Evolutionary conservation across 2,888 invertebrate genomes (phyloP).

Genomic region (Drosophila antonietae): DNA sequence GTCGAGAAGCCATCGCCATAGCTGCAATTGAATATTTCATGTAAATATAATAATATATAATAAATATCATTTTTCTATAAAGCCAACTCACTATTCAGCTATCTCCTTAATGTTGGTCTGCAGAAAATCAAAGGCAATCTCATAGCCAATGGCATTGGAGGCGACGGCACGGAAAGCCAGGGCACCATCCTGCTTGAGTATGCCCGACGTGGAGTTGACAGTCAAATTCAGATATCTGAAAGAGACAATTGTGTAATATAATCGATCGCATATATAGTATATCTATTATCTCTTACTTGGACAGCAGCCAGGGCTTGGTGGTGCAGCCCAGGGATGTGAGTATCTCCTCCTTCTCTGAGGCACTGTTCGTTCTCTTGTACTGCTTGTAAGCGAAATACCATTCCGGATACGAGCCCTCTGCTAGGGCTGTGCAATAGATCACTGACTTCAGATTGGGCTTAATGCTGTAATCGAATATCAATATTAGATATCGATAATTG

Average conservation of each 20-base stretch:
- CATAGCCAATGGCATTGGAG: conserved; percentile 86
- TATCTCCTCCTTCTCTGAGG: conserved; percentile 87
- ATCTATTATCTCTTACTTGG: conserved; percentile 84
- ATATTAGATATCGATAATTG: not conserved
- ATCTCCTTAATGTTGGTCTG: conserved; percentile 84
- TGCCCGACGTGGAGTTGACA: conserved; percentile 85
- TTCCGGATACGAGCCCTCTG: conserved; percentile 87
- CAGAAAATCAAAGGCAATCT: conserved; percentile 87
- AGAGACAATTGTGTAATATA: not conserved
- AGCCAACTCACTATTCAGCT: conserved; percentile 82
- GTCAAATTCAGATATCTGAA: conserved; percentile 86
- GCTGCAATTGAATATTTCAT: conserved; percentile 68
- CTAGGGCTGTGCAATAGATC: conserved; percentile 89
- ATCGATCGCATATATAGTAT: not conserved
- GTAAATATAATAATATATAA: not conserved
- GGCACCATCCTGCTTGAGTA: conserved; percentile 87
- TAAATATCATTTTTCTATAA: not conserved
- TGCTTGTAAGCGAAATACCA: conserved; percentile 88
- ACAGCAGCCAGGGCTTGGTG: conserved; percentile 86
- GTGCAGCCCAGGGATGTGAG: conserved; percentile 86
- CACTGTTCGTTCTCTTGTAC: conserved; percentile 85
- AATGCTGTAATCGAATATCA: conserved; percentile 84
- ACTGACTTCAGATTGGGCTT: conserved; percentile 87
- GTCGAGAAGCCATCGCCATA: conserved; percentile 87
- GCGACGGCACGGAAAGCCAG: conserved; percentile 87